Evolutionary conservation across 2,888 invertebrate genomes (phyloP).

Genomic region (Strigamia maritima): DNA sequence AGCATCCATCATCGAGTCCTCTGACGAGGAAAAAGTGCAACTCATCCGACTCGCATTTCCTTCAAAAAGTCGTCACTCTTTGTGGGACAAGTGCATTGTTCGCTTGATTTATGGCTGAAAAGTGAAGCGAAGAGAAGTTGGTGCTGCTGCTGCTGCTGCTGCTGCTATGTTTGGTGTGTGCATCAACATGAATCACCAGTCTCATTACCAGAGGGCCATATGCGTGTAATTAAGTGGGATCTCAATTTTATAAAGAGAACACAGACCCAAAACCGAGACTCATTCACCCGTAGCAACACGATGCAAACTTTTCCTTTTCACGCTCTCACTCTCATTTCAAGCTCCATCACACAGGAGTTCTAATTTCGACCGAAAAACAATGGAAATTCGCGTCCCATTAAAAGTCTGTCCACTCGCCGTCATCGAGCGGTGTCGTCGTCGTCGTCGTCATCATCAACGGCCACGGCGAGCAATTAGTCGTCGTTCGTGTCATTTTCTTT

Average conservation of each 20-base stretch:
- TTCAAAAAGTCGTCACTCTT: not conserved
- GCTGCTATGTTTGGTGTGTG: not conserved
- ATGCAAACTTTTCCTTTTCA: slow-evolving; percentile 22
- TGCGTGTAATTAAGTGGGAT: slow-evolving; percentile 31
- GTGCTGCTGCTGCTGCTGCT: not conserved
- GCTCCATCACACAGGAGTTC: not conserved
- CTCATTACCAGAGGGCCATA: slow-evolving; percentile 19
- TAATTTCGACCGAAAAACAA: not conserved
- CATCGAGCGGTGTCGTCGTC: slow-evolving; percentile 26
- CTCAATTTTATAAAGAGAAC: slow-evolving; percentile 30
- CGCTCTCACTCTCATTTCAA: slow-evolving; percentile 9
- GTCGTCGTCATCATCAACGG: too few relatives aligned
- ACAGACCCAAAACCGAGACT: not conserved
- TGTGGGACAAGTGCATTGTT: not conserved
- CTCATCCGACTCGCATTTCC: slow-evolving; percentile 5
- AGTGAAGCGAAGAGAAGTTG: not conserved
- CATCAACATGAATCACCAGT: slow-evolving; percentile 18
- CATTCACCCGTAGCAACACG: not conserved
- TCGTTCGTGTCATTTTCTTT: not conserved
- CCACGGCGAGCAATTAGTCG: slow-evolving; percentile 19
- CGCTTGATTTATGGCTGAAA: not conserved
- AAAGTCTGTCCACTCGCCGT: not conserved
- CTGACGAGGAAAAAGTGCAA: not conserved
- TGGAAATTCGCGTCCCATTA: not conserved
- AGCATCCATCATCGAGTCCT: not conserved